These are phyloP conservation scores for Lithosia quadra DNA, from an alignment of 2,888 invertebrate genomes.

Conservation along the genomic window DNA sequence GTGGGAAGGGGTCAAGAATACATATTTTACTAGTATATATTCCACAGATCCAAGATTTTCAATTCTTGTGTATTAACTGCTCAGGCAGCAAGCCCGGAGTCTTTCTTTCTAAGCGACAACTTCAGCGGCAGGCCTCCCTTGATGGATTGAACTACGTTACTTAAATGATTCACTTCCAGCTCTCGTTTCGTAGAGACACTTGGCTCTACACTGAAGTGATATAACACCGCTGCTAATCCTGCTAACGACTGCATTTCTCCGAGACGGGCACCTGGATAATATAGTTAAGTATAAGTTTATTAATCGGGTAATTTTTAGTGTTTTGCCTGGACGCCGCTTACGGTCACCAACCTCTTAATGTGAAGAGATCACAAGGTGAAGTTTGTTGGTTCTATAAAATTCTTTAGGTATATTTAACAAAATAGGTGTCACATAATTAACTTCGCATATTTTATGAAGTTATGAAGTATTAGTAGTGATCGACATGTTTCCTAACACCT, in stretches of 20 bases:
- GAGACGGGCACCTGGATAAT: constrained; percentile 63
- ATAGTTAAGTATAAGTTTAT: background rate
- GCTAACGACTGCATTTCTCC: constrained; percentile 74
- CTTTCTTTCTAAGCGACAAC: constrained; percentile 45
- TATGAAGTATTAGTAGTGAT: no score
- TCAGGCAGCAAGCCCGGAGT: background rate
- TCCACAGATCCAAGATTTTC: background rate
- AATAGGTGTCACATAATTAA: no score
- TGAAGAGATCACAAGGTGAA: no score
- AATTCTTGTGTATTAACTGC: background rate
- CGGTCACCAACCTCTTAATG: no score
- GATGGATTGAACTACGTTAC: constrained; percentile 61
- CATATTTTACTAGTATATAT: no score
- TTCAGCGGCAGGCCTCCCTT: constrained; percentile 58
- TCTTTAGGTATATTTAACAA: no score
- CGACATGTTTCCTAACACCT: no score
- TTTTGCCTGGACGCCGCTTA: background rate
- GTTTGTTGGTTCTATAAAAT: no score
- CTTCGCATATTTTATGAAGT: no score
- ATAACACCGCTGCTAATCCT: constrained; percentile 67
- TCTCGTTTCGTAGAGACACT: constrained; percentile 38
- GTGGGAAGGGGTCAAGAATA: no score
- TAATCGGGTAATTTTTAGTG: background rate
- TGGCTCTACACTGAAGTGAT: constrained; percentile 65
- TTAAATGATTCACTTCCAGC: constrained; percentile 47